Evolutionary conservation across 2,888 invertebrate genomes (phyloP), one percentile per base, ranked within the genome.

Genomic region (Acrobasis repandana): DNA sequence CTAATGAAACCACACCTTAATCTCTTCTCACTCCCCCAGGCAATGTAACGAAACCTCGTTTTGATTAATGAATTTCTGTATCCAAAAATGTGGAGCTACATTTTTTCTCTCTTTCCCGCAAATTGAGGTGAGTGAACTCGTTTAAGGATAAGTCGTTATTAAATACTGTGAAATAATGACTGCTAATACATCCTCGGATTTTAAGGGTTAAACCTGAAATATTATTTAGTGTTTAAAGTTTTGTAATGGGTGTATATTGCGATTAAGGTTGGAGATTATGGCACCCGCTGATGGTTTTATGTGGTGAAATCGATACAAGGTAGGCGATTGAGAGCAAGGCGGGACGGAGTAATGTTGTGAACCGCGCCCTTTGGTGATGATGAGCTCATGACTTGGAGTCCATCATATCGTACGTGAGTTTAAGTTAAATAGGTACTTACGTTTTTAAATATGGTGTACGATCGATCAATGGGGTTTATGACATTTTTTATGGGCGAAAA

Each of bases 11-110:
- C 36, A 49, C 51, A 52, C 56, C 48, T 47, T 49, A 59, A 46
- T 51, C n/a, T 49, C 50, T 52, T 14, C 43, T 43, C 51, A 38
- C 59, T 74, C 78, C 83, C 77, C 71, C 74, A 64, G 82, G 85
- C 82, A 71, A 66, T 73, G 69, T 69, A 72, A 72, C 64, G 75
- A 74, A 74, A 69, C 71, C 66, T 66, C 69, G 73, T 68, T 73
- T 81, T 86, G 85, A 86, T 85, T 85, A 85, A 86, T 86, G 85
- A 80, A 74, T 77, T 82, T 80, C 76, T 72, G 74, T 76, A 78
- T 75, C 70, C 77, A 74, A 80, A 80, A 80, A 78, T 72, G 72
- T 70, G 68, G 65, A 66, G 67, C 64, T 73, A 70, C 63, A 68
- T 73, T 74, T 71, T 71, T 72, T 75, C 64, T 69, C 68, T 70